These are phyloP conservation scores for Dynastes maya DNA, from an alignment of 2,888 invertebrate genomes.

Conservation along the genomic window DNA sequence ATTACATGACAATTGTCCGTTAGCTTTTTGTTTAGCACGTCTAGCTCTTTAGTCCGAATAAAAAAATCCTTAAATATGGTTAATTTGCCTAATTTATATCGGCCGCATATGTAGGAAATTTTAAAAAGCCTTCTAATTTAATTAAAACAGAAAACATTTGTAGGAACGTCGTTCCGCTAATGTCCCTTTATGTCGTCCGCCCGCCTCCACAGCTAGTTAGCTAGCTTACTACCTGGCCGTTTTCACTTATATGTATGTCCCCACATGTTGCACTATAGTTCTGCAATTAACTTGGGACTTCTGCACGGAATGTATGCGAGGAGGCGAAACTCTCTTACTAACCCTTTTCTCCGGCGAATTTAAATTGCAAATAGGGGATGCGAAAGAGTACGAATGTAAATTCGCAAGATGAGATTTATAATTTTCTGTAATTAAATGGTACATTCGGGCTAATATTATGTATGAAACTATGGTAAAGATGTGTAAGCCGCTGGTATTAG, in stretches of 20 bases:
- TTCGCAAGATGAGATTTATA: slow-evolving; percentile 34
- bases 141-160: slow-evolving; percentile 65
- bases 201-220: slow-evolving; percentile 38
- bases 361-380: slow-evolving; percentile 40
- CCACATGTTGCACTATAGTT: slow-evolving; percentile 71
- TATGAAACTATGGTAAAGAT: too few relatives aligned
- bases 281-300: slow-evolving; percentile 68
- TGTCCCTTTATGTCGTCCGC: slow-evolving; percentile 51
- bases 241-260: slow-evolving; percentile 63
- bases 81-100: slow-evolving; percentile 52
- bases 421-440: slow-evolving; percentile 30
- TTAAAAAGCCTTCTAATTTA: slow-evolving; percentile 66
- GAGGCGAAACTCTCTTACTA: slow-evolving; percentile 33
- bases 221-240: slow-evolving; percentile 53
- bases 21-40: not conserved
- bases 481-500: too few relatives aligned
- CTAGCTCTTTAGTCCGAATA: not conserved
- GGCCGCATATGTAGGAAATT: slow-evolving; percentile 59
- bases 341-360: slow-evolving; percentile 42
- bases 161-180: slow-evolving; percentile 61
- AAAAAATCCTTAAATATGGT: slow-evolving; percentile 49
- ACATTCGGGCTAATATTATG: not conserved
- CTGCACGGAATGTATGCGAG: slow-evolving; percentile 38
- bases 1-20: too few relatives aligned
- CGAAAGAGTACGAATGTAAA: slow-evolving; percentile 32